Evolutionary conservation across 2,888 invertebrate genomes (phyloP), one percentile per base, ranked within the genome.

Genomic region (Rhaphigaster nebulosa): DNA sequence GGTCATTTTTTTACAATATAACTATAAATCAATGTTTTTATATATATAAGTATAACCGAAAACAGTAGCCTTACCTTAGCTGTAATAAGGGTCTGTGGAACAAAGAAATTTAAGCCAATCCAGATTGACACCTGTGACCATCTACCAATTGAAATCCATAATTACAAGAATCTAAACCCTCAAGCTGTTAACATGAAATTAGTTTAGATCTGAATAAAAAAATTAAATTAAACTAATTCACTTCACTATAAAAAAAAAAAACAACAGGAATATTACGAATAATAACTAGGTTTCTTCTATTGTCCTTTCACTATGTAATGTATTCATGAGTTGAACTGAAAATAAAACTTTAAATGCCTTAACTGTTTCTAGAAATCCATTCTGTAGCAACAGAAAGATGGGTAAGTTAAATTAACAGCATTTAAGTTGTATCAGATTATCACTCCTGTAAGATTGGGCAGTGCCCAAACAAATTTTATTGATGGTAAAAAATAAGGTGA

Each of bases 261-360:
- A 54, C 26, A 60, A 60, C 1, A 26, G n/a, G 2, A 60, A 60
- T 26, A 60, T n/a, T 12, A n/a, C 60, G 4, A n/a, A n/a, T n/a
- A 60, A 60, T 60, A 60, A 60, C 23, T 56, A 23, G 20, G 8
- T 56, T 56, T 56, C 26, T 56, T n/a, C n/a, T n/a, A n/a, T 54
- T 2, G 54, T 23, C 23, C 54, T 54, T 54, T 54, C 4, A 60
- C 0, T 60, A 60, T 60, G 60, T n/a, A 60, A n/a, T 60, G n/a
- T 60, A 60, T 60, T 60, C 60, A 60, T 60, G 60, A 60, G 60
- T 60, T 60, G 60, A 60, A n/a, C 6, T n/a, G n/a, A 60, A 60
- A 60, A n/a, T n/a, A 60, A 60, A 1, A 60, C n/a, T 54, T 23
- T 54, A 23, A 23, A 23, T n/a, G 12, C 12, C n/a, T 3, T 10